These are phyloP conservation scores for Dicerorhinus sumatrensis DNA, from an alignment of 2,113 vertebrate species.

Conservation along the genomic window DNA sequence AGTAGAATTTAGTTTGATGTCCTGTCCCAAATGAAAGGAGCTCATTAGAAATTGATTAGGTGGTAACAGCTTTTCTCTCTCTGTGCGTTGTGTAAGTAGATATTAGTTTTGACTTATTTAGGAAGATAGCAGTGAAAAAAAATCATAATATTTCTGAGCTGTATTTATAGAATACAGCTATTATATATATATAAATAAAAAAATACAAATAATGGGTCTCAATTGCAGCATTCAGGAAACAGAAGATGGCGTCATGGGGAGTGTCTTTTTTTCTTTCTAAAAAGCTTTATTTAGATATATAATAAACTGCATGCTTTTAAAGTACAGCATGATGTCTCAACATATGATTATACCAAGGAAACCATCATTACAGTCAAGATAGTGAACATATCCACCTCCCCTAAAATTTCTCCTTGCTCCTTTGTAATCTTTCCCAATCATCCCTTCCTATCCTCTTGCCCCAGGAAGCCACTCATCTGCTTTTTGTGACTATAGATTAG, in stretches of 20 bases:
- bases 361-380: neutral
- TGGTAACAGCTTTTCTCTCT: neutral
- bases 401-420: neutral
- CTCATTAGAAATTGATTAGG: neutral
- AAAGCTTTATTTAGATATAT: neutral
- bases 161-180: neutral
- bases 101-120: slow-evolving; percentile 21
- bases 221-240: neutral
- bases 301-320: neutral
- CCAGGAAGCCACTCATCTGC: neutral
- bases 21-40: neutral
- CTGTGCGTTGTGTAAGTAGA: neutral
- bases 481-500: neutral
- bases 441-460: neutral
- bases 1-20: slow-evolving; percentile 30
- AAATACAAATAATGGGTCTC: neutral
- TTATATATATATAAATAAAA: no score
- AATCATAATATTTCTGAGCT: neutral
- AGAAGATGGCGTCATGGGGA: neutral
- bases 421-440: neutral
- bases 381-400: neutral
- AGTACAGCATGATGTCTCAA: neutral
- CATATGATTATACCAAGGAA: neutral
- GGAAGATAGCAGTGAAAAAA: slow-evolving; percentile 5
- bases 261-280: neutral